Evolutionary conservation across 2,113 vertebrate genomes (phyloP).

Genomic region (Maccullochella peelii): DNA sequence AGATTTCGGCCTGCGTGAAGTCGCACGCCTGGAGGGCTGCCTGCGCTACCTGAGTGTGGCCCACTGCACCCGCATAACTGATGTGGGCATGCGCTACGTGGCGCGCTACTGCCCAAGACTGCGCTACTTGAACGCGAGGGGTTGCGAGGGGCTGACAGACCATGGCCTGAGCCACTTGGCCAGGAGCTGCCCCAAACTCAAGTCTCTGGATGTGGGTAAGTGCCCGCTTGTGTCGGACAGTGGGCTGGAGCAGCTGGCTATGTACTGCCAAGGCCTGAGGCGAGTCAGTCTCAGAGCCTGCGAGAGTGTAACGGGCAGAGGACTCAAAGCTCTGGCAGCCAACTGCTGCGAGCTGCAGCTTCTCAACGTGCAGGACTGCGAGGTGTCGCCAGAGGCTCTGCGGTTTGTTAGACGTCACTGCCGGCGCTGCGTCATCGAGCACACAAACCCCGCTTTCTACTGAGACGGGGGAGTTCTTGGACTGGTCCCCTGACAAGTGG

Average conservation of each 20-base stretch:
- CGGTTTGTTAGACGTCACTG: constrained; percentile 94
- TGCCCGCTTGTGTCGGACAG: constrained; percentile 95
- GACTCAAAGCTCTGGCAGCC: constrained; percentile 92
- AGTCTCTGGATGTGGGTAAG: constrained; percentile 96
- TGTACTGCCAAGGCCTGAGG: constrained; percentile 94
- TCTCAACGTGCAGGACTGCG: constrained; percentile 97
- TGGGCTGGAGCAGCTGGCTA: constrained; percentile 92
- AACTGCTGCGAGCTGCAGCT: constrained; percentile 98
- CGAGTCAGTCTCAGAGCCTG: constrained; percentile 95
- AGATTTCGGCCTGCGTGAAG: constrained; percentile 95
- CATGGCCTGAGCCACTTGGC: constrained; percentile 95
- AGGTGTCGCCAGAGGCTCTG: constrained; percentile 93
- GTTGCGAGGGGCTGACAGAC: constrained; percentile 98
- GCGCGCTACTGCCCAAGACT: constrained; percentile 97
- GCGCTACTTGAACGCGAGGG: constrained; percentile 97
- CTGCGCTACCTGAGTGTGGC: constrained; percentile 97
- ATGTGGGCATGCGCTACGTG: constrained; percentile 96
- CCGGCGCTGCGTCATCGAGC: constrained; percentile 96
- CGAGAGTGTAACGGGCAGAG: constrained; percentile 93
- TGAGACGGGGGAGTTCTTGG: constrained; percentile 74
- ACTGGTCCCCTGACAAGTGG: constrained; percentile 70
- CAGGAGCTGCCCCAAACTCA: constrained; percentile 95
- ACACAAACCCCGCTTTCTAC: constrained; percentile 98
- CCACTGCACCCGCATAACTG: constrained; percentile 96
- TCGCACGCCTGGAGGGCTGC: constrained; percentile 94